Conservation (phyloP, 2,113 vertebrate genomes). For the Mesoclemmys tuberculata region DNA sequence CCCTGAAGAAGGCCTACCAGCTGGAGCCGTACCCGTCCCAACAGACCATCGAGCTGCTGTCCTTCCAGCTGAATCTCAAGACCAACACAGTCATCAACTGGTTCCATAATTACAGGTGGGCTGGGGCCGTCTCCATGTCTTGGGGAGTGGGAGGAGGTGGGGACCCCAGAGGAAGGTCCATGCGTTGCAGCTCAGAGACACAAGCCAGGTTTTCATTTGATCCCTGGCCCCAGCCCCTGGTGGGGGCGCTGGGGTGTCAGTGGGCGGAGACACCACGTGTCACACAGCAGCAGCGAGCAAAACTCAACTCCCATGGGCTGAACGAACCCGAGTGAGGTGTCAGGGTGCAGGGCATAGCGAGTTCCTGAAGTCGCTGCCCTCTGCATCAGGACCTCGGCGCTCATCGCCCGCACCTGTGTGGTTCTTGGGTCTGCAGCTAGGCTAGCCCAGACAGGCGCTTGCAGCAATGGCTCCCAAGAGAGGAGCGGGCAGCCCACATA, state of each 20-base stretch:
- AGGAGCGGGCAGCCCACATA: not conserved
- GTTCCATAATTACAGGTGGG: constrained; percentile 97
- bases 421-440: not conserved
- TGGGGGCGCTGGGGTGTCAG: not conserved
- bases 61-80: constrained; percentile 94
- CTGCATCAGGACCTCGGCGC: not conserved
- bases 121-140: not conserved
- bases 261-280: not conserved
- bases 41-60: constrained; percentile 95
- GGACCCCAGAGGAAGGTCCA: not conserved
- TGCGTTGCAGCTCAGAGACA: not conserved
- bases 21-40: constrained; percentile 98
- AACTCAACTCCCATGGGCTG: not conserved
- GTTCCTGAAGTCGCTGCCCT: not conserved
- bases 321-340: not conserved
- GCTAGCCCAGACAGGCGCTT: too few species aligned
- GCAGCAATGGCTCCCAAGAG: not conserved
- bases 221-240: not conserved
- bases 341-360: not conserved
- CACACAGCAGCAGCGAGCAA: not conserved
- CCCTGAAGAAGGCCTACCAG: constrained; percentile 92
- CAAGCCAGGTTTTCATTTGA: not conserved
- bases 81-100: constrained; percentile 99
- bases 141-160: too few species aligned
- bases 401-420: not conserved